Evolutionary conservation across 2,797 vertebrate species (phyloP).

Genomic region (Crenuchus spilurus): DNA sequence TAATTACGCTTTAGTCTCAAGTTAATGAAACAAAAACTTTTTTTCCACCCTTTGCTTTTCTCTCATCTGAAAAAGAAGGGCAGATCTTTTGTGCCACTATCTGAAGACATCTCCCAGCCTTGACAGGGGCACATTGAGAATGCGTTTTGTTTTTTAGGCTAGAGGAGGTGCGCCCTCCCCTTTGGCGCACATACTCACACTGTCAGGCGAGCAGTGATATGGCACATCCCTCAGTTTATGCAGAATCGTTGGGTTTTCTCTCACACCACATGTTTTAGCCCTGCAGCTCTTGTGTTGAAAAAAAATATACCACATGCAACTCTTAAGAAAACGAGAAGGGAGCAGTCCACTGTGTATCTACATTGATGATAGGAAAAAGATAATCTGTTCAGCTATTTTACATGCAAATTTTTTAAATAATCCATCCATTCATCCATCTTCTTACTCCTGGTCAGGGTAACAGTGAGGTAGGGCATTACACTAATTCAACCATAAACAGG

Average conservation of each 20-base stretch:
- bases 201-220: conserved; percentile 70
- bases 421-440: too few relatives aligned
- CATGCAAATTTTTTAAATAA: too few relatives aligned
- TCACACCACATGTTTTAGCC: conserved; percentile 57
- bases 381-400: not conserved
- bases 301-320: conserved; percentile 21
- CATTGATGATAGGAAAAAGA: conserved; percentile 8
- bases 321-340: too few relatives aligned
- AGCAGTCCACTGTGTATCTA: not conserved
- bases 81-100: conserved; percentile 77
- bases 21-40: conserved; percentile 83
- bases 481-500: too few relatives aligned
- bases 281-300: conserved; percentile 26
- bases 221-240: conserved; percentile 66
- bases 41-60: conserved; percentile 57
- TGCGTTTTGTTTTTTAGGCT: conserved; percentile 67
- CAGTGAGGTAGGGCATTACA: too few relatives aligned
- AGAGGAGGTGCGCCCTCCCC: conserved; percentile 42
- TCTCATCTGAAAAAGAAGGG: conserved; percentile 72
- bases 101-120: conserved; percentile 75
- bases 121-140: conserved; percentile 72
- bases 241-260: conserved; percentile 61
- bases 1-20: conserved; percentile 82
- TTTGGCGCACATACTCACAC: conserved; percentile 14
- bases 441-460: too few relatives aligned